phyloP scores from a whole-genome alignment of 2,888 invertebrate species.

The Apeira syringaria region DNA sequence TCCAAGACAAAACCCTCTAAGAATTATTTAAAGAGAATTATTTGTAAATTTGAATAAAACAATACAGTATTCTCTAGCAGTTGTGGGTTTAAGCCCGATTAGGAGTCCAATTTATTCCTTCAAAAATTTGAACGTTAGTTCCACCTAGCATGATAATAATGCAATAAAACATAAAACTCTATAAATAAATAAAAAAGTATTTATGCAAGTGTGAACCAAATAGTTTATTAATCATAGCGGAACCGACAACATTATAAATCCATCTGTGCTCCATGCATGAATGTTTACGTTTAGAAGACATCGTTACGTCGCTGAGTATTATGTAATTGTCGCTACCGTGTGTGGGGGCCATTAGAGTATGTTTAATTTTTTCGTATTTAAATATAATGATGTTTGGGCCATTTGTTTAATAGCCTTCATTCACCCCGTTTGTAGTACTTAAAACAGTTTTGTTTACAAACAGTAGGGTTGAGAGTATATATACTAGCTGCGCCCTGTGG shows the following conservation, averaged over 20 bases:
- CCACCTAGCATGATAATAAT: too few species aligned
- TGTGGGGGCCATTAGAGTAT: constrained; percentile 12
- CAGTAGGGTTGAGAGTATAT: not conserved
- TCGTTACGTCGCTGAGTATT: constrained; percentile 12
- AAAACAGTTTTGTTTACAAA: constrained; percentile 12
- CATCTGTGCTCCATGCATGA: constrained; percentile 7
- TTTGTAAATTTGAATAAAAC: too few species aligned
- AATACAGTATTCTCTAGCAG: too few species aligned
- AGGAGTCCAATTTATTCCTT: too few species aligned
- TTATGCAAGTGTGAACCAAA: constrained; percentile 6
- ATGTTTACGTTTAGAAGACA: constrained; percentile 13
- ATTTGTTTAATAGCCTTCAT: constrained; percentile 24
- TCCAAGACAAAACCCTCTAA: too few species aligned
- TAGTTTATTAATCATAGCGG: constrained; percentile 6
- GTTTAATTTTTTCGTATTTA: constrained; percentile 14
- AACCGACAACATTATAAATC: constrained; percentile 16
- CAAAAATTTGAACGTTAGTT: too few species aligned
- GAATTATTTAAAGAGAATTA: too few species aligned
- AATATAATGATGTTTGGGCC: constrained; percentile 23
- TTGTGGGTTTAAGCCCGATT: too few species aligned
- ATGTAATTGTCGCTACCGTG: constrained; percentile 16
- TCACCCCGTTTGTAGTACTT: constrained; percentile 23
- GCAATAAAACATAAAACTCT: too few species aligned
- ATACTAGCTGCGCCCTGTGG: too few species aligned
- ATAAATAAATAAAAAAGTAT: too few species aligned